Percentiles rank a stretch among this genome's conserved stretches.
phyloP scores from a whole-genome alignment of 2,888 invertebrate species.

The Limnephilus rhombicus region DNA sequence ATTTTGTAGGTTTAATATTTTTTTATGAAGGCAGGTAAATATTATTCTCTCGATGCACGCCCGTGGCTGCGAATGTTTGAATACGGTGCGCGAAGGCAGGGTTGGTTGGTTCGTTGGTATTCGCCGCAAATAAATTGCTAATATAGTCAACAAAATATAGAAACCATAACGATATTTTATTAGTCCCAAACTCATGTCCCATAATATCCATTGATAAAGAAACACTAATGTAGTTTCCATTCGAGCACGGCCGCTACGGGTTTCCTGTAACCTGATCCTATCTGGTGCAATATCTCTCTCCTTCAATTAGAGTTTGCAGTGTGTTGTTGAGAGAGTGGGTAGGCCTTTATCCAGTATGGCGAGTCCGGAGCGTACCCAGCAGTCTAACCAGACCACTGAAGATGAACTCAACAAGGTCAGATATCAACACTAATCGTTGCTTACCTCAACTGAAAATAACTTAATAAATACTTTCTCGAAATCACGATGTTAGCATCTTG shows the following conservation, averaged over 20 bases:
- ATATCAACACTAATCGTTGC: background rate
- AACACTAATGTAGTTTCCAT: conserved; percentile 55
- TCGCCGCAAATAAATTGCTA: conserved; percentile 65
- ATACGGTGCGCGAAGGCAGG: conserved; percentile 28
- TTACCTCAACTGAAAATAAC: background rate
- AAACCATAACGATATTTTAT: conserved; percentile 65
- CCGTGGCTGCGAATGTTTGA: conserved; percentile 47
- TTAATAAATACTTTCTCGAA: background rate
- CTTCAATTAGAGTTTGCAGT: background rate
- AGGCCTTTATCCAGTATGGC: conserved; percentile 34
- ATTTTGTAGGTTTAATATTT: background rate
- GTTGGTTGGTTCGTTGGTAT: conserved; percentile 27
- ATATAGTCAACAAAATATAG: conserved; percentile 62
- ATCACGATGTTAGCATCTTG: background rate
- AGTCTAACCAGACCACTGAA: conserved; percentile 60
- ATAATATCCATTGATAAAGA: conserved; percentile 57
- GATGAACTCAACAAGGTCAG: conserved; percentile 66
- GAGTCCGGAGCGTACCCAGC: conserved; percentile 49
- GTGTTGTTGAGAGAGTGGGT: background rate
- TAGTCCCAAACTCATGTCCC: conserved; percentile 52
- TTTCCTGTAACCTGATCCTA: conserved; percentile 22
- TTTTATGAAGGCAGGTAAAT: background rate
- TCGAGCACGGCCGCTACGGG: conserved; percentile 13
- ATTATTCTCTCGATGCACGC: conserved; percentile 36
- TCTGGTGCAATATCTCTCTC: background rate